Evolutionary conservation across 2,797 vertebrate species (phyloP), one percentile per base, ranked within the genome.

Genomic region (Carduelis carduelis): DNA sequence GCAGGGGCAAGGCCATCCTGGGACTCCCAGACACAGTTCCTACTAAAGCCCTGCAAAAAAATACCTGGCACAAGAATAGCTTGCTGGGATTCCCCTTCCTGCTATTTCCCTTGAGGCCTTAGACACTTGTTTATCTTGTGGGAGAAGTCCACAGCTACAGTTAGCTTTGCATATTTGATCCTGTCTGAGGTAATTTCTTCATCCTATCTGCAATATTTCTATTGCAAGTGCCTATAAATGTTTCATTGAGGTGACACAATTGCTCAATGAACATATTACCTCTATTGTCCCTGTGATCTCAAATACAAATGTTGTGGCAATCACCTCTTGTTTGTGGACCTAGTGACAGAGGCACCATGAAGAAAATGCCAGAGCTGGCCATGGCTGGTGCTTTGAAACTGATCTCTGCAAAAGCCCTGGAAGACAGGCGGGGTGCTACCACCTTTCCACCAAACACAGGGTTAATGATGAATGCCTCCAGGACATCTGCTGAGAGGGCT

Each of bases 111-210:
- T 87, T 0, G 2, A 74, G 77, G 76, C 46, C 66, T 49, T 69
- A 90, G 91, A 72, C 72, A 50, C 77, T 81, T 97, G 79, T 96
- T 97, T 95, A 86, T 63, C 89, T 95, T 93, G 86, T 89, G 93
- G 95, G 94, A 95, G 95, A 96, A 90, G 94, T 90, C 90, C 23
- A 7, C 35, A 55, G 83, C 76, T 66, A 75, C 44, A 70, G 94
- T 87, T 87, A 93, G 89, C 69, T 93, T 90, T 95, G 86, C 37
- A 4, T 96, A 89, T 96, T 95, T 93, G 95, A 96, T 95, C 90
- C 88, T 89, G 90, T 94, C 74, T 97, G 95, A 97, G 87, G 96
- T 96, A 2, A 95, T 80, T 93, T 85, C 91, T 91, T 64, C 71
- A 52, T 92, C 87, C 89, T 96, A 90, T 83, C 90, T 81, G 63